phyloP scores from a whole-genome alignment of 1,140 invertebrate species.

The Rhizoglyphus robini region DNA sequence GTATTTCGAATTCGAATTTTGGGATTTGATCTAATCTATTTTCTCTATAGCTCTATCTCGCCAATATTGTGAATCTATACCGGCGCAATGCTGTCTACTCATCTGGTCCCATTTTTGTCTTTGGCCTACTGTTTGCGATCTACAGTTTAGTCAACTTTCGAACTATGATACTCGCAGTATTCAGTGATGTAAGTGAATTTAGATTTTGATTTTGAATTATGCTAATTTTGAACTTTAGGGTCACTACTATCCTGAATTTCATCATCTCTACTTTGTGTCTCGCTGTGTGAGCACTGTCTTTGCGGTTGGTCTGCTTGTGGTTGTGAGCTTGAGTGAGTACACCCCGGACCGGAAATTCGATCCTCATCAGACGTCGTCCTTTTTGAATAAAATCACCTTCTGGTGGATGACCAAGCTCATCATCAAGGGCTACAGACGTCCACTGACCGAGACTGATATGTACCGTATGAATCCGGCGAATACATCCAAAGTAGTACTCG shows the following conservation, averaged over 20 bases:
- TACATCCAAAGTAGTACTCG: not conserved
- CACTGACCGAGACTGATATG: slow-evolving; percentile 15
- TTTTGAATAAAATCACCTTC: slow-evolving; percentile 71
- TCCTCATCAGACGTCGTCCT: slow-evolving; percentile 49
- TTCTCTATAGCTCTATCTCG: slow-evolving; percentile 7
- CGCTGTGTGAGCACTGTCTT: not conserved
- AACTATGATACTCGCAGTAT: slow-evolving; percentile 8
- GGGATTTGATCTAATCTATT: not conserved
- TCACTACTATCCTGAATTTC: not conserved
- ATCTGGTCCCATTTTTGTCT: slow-evolving; percentile 20
- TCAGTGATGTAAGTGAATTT: not conserved
- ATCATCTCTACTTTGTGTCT: not conserved
- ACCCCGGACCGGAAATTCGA: not conserved
- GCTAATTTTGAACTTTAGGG: not conserved
- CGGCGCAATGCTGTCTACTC: slow-evolving; percentile 20
- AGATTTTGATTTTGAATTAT: not conserved
- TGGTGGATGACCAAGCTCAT: slow-evolving; percentile 66
- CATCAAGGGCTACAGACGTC: slow-evolving; percentile 7
- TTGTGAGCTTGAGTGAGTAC: not conserved
- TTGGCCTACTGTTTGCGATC: slow-evolving; percentile 15
- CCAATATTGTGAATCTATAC: not conserved
- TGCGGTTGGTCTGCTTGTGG: not conserved
- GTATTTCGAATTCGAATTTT: not conserved
- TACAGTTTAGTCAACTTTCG: slow-evolving; percentile 13
- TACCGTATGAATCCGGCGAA: slow-evolving; percentile 3